Evolutionary conservation across 2,888 invertebrate species (phyloP), one percentile per base, ranked within the genome.

Genomic region (Parnassius glacialis): DNA sequence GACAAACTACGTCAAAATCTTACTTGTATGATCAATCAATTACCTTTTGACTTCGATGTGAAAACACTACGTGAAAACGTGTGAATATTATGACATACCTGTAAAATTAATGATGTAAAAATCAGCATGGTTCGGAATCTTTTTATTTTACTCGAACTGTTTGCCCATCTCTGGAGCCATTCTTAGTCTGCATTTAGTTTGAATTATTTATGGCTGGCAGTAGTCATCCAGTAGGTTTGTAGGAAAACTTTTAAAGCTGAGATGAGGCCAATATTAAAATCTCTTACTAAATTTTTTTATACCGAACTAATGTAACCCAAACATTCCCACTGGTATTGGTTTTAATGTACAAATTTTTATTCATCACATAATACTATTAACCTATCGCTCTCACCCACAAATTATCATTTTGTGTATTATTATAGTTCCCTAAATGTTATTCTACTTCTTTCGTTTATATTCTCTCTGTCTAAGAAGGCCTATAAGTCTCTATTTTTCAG

Each of bases 251-350:
- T 64, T 64, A 67, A 72, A 80, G 84, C 89, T 87, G 86, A 69
- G 90, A 90, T 88, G 89, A 85, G 84, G 85, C 84, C 79, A 76
- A 52, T 20, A 48, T 77, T 65, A 64, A 70, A 63, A 62, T 67
- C 68, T 70, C 70, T 68, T 60, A 41, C 44, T 63, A 62, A 67
- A 61, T 52, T 52, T 48, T 59, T 51, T 57, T 61, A 61, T 67
- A 68, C 67, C 48, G 62, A 60, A 61, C 53, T 66, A 70, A 70
- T 71, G 66, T 70, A 76, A 78, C 72, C 69, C 59, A 69, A 74
- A 87, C 89, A 89, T 90, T 89, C 89, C 89, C 76, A 64, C 74
- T 83, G 83, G 83, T 83, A 86, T 87, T 85, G 84, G 80, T 77
- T 76, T 73, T 71, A 65, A 68, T 75, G 72, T 79, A 76, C 67